Base-by-base conservation (phyloP, 2,888 invertebrate genomes). In the Polydrusus cervinus region DNA sequence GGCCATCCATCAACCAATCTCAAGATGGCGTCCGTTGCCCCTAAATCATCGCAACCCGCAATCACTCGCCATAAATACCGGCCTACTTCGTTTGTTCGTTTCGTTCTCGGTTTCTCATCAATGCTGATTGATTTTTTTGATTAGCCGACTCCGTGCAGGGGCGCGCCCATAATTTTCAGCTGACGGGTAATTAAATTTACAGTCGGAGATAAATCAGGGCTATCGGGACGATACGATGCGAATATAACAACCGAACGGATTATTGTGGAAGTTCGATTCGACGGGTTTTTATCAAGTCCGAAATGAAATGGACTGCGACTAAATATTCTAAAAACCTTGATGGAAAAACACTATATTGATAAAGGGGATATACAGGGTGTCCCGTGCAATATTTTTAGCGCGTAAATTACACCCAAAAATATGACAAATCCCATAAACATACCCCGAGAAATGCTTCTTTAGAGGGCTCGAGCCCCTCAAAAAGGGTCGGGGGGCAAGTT, bases 31-130 rank as follows among this genome's bases (percentile, higher is more conserved):
- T 80, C 77, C 78, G 65, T 30, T 34, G 77, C 80, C 79, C 81
- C 71, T 83, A 83, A 83, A 83, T 83, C 83, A 83, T 82, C 79
- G 78, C 77, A 82, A 80, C 82, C 83, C 81, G 80, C 82, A 83
- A 83, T 83, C 82, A 82, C 81, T 77, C 79, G 80, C 80, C 81
- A 82, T 83, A 83, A 83, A 83, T 83, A 83, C 64, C 76, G 74
- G 74, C 71, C 74, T 74, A 76, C 73, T 76, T 76, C 74, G 76
- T 76, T 76, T 75, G 67, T 75, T 75, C 71, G 75, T 70, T 71
- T 71, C 65, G 64, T 71, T 65, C 65, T 71, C 72, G 60, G 64
- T 76, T 76, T 76, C 76, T 74, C 76, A 76, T 76, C 76, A 76
- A 76, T 76, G 76, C 76, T 74, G 76, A 76, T 76, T 73, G 76